A percentile compares a stretch with the other conserved stretches of the same genome.
Conservation (phyloP, 92 coral and sea anemone genomes). For the Siderastrea siderea region DNA sequence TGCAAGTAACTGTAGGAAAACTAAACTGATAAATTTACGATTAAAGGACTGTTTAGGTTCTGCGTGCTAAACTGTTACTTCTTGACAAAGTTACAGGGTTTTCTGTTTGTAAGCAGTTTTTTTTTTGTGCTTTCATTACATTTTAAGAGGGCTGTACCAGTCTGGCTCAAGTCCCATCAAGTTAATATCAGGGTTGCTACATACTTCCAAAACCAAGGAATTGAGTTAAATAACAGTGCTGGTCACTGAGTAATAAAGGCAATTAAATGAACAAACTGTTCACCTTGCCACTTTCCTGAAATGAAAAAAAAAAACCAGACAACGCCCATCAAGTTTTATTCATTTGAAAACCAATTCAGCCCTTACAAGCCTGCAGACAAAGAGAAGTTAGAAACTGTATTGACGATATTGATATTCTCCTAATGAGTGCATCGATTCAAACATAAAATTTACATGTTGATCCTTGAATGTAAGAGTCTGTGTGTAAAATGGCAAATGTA, state of each 20-base stretch:
- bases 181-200: not conserved
- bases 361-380: not conserved
- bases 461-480: not conserved
- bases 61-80: too few species aligned
- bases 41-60: too few species aligned
- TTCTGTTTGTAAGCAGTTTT: not conserved
- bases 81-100: too few species aligned
- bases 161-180: not conserved
- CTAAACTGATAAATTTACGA: too few species aligned
- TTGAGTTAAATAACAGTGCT: not conserved
- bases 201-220: not conserved
- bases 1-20: too few species aligned
- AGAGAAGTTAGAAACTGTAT: not conserved
- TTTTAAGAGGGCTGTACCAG: not conserved
- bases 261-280: not conserved
- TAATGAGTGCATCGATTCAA: not conserved
- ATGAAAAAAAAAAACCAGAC: not conserved
- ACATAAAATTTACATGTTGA: not conserved
- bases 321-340: not conserved
- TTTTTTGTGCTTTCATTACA: not conserved
- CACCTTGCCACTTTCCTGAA: not conserved
- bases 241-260: not conserved
- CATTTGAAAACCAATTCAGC: not conserved
- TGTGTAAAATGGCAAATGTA: not conserved
- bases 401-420: not conserved